A percentile compares a stretch with the other conserved stretches of the same genome.
Evolutionary conservation across 1,140 invertebrate genomes (phyloP).

Genomic region (Megathymus violae): DNA sequence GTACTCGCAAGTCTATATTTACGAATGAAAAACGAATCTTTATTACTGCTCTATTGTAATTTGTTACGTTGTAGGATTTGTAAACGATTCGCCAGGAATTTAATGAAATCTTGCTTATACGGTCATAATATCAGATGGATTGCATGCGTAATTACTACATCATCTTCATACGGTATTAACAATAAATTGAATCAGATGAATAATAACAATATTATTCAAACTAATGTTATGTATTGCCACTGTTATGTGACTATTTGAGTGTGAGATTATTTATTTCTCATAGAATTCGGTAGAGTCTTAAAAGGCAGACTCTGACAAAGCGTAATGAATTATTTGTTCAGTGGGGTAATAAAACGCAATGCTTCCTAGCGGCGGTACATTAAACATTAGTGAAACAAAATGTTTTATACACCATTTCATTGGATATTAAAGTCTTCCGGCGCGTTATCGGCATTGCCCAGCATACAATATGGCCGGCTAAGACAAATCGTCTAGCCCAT

Average conservation of each 20-base stretch:
- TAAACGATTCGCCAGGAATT: not conserved
- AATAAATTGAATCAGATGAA: no score
- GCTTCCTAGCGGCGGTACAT: conserved; percentile 31
- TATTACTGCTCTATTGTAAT: not conserved
- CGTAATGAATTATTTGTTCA: conserved; percentile 23
- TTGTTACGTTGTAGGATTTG: not conserved
- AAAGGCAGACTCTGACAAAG: not conserved
- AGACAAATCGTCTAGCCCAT: conserved; percentile 52
- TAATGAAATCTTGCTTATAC: no score
- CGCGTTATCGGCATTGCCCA: conserved; percentile 21
- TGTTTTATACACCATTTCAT: conserved; percentile 32
- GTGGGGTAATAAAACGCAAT: conserved; percentile 20
- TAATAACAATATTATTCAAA: no score
- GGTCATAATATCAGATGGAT: no score
- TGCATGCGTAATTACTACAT: no score
- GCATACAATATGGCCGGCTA: conserved; percentile 42
- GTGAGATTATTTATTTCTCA: not conserved
- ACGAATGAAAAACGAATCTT: conserved; percentile 23
- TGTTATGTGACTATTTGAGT: no score
- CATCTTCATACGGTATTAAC: no score
- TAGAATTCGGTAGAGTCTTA: not conserved
- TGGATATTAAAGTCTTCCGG: conserved; percentile 30
- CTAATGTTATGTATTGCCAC: no score
- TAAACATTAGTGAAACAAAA: conserved; percentile 32
- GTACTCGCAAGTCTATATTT: conserved; percentile 22